Base-by-base conservation (phyloP, 2,113 vertebrate species). In the Holacanthus passer region DNA sequence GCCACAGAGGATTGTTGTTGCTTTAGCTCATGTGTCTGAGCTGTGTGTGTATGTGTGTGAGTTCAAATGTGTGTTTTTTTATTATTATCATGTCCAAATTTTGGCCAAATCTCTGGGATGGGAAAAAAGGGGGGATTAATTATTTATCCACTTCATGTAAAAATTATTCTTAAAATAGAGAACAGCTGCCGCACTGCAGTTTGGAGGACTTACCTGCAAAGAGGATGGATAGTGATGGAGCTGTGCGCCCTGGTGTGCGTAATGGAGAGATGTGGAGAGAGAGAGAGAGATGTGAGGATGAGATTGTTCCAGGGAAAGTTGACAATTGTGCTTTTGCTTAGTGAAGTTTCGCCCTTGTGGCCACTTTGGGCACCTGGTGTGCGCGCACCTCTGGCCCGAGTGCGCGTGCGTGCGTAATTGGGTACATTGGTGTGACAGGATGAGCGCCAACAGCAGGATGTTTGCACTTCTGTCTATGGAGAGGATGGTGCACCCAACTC, bases 171-270 rank as follows among this genome's bases (percentile, higher is more conserved):
- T 92, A 89, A 93, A 93, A 92, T 88, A 90, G 90, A 83, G 82
- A 87, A 83, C 52, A 37, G 87, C 87, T 94, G 93, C 93, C 93
- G 93, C 94, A 95, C 88, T 94, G 94, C 94, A 94, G 93, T 92
- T 93, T 84, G 83, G 41, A 32, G 66, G 74, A 85, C 70, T 85
- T 82, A 72, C 24, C 79, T 58, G 84, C 65, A 60, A n/a, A 58
- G 78, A 79, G 77, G 79, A 45, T 48, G 84, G 70, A 75, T 77
- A 81, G 43, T 52, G 76, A 64, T 73, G 79, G 47, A 60, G 56
- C 53, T 55, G 72, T 60, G 86, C 53, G 82, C 19, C 47, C 64
- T 63, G 3, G 66, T 12, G 59, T 14, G 77, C 22, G 39, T 1
- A n/a, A n/a, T n/a, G n/a, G 53, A 0, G 27, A 5, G 52, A 45